Conservation (phyloP, 2,888 invertebrate genomes). For the Leucania comma region DNA sequence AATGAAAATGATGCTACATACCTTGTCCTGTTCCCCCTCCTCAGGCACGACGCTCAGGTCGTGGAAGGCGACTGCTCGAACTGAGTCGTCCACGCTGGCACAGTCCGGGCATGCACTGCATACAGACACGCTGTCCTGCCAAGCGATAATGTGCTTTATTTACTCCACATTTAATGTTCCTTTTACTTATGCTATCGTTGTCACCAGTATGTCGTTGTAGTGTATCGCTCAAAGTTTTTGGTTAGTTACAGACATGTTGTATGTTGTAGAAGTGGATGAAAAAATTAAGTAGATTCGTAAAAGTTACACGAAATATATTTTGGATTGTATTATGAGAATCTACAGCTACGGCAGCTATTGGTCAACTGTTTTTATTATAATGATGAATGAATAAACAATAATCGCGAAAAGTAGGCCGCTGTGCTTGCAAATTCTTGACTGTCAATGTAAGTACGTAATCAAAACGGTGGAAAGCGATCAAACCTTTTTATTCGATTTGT, state of each 20-base stretch:
- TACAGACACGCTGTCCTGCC: conserved; percentile 90
- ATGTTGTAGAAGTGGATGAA: not conserved
- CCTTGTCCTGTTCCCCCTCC: conserved; percentile 89
- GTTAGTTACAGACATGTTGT: not conserved
- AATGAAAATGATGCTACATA: conserved; percentile 13
- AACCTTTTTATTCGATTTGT: not conserved
- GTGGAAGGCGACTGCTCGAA: conserved; percentile 91
- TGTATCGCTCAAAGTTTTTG: not conserved
- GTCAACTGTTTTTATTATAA: conserved; percentile 2
- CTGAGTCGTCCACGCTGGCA: conserved; percentile 81
- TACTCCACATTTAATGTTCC: conserved; percentile 54
- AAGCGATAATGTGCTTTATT: conserved; percentile 83
- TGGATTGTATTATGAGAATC: not conserved
- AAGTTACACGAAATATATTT: not conserved
- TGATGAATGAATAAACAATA: not conserved
- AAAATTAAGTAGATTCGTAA: not conserved
- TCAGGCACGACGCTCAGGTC: conserved; percentile 95
- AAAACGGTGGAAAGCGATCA: not conserved
- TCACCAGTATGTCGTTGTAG: not conserved
- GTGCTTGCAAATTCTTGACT: not conserved
- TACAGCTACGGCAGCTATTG: not conserved
- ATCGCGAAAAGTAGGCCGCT: not conserved
- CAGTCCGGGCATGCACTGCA: conserved; percentile 91
- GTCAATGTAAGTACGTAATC: not conserved
- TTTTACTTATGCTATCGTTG: not conserved